Evolutionary conservation across 2,888 invertebrate genomes (phyloP), one percentile per base, ranked within the genome.

Genomic region (Stenodema calcarata): DNA sequence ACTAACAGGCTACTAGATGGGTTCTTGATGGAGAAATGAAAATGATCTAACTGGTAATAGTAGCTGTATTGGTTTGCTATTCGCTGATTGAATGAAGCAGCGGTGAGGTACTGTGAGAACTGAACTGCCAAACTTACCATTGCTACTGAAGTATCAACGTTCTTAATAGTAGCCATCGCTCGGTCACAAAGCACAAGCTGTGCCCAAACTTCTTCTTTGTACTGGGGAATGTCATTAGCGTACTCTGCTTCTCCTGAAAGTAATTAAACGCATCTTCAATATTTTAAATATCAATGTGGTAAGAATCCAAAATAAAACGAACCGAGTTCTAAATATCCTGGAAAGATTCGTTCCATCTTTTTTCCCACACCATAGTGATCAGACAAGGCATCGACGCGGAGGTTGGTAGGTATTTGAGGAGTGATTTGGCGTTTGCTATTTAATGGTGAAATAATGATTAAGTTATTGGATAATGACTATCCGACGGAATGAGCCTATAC

Each of bases 181-280:
- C 93, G 91, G 78, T 93, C 94, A 83, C 95, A 93, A 0, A 93
- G 91, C 0, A 96, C 95, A 89, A 96, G 94, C 4, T 94, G 94
- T 23, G 93, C 96, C 91, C 93, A 94, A 0, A 96, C 92, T 92
- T 97, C 95, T 88, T 93, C 92, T 0, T 93, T 93, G 79, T 93
- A 92, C 0, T 92, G 92, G 28, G 95, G 94, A 30, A 95, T 92
- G 90, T 97, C 97, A 90, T 95, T 95, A 23, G 95, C 92, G 91
- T 95, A 98, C 86, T 94, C 93, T 0, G 95, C 95, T 91, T 96
- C 96, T 0, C 97, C 97, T 89, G 93, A 92, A 54, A n/a, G 54
- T 28, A 6, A 73, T 54, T 54, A n/a, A n/a, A n/a, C n/a, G n/a
- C n/a, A n/a, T n/a, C n/a, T n/a, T n/a, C n/a, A n/a, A n/a, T n/a